Evolutionary conservation across 1,140 invertebrate species (phyloP).

Genomic region (Drosophila tsacasi): DNA sequence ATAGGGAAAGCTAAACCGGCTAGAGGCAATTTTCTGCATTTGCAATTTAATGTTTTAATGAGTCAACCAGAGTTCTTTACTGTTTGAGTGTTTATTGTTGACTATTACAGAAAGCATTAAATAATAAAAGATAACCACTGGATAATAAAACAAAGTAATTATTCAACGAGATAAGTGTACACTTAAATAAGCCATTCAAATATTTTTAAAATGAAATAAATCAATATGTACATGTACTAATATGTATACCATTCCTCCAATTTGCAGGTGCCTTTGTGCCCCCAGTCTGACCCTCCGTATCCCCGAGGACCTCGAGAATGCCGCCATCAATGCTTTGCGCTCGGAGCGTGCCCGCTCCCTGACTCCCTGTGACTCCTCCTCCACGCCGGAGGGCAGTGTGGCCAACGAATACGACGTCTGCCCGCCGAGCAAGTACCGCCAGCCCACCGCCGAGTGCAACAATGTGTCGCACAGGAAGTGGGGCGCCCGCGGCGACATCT

Average conservation of each 20-base stretch:
- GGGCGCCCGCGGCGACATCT: conserved; percentile 94
- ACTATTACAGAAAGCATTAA: not conserved
- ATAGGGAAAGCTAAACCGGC: not conserved
- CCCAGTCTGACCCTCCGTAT: conserved; percentile 64
- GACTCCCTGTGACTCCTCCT: conserved; percentile 46
- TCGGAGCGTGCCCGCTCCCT: conserved; percentile 73
- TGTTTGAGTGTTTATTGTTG: not conserved
- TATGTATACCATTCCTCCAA: not conserved
- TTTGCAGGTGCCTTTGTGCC: conserved; percentile 65
- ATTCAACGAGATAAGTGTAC: too few relatives aligned
- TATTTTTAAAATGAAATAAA: too few relatives aligned
- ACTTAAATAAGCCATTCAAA: too few relatives aligned
- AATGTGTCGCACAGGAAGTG: conserved; percentile 95
- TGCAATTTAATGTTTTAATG: not conserved
- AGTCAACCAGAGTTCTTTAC: not conserved
- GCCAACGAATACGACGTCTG: conserved; percentile 85
- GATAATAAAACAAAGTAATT: too few relatives aligned
- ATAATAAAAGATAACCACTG: not conserved
- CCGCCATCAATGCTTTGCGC: conserved; percentile 67
- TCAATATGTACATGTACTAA: not conserved
- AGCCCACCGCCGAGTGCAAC: conserved; percentile 96
- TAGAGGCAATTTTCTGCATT: too few relatives aligned
- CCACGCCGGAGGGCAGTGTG: conserved; percentile 28
- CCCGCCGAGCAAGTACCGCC: conserved; percentile 92
- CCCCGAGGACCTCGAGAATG: conserved; percentile 77